Base-by-base conservation (phyloP, 2,888 invertebrate species). In the Ditula angustiorana region DNA sequence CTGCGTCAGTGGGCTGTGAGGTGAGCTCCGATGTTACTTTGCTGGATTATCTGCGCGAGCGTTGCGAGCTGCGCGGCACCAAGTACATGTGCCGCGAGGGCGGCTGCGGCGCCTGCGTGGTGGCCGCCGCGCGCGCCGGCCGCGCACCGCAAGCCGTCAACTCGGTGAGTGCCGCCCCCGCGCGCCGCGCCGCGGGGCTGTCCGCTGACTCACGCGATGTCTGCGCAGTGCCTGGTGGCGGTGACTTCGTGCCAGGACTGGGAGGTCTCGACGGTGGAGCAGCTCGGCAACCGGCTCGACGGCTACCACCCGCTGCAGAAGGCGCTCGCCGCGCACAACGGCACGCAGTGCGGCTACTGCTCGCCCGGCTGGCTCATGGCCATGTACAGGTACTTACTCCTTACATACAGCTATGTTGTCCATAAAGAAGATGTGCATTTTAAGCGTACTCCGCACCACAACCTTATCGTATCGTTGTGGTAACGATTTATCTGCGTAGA, bases 321-420 rank as follows among this genome's bases (percentile, higher is more conserved):
- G 62, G 83, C 93, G 1, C 78, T 96, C 33, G 95, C 95, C 0
- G 86, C 94, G 41, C 91, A 94, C 74, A 94, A 95, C 74, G 96
- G 96, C 0, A 94, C 94, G 0, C 96, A 96, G 80, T 96, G 96
- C 77, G 96, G 96, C 0, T 96, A 93, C 79, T 97, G 97, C 77
- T 95, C 95, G 21, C 94, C 96, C 0, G 96, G 96, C 5, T 96
- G 96, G 95, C 94, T 96, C 41, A 96, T 96, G 96, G 94, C 94
- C 74, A 96, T 96, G 95, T 95, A 94, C 82, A 85, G 88, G 85
- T 85, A 77, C n/a, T n/a, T n/a, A n/a, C n/a, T n/a, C n/a, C n/a
- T n/a, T n/a, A n/a, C n/a, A n/a, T n/a, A n/a, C n/a, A n/a, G n/a
- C n/a, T n/a, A n/a, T n/a, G n/a, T n/a, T n/a, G n/a, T n/a, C n/a